Evolutionary conservation across 2,888 invertebrate species (phyloP).

Genomic region (Dexiosoma caninum): DNA sequence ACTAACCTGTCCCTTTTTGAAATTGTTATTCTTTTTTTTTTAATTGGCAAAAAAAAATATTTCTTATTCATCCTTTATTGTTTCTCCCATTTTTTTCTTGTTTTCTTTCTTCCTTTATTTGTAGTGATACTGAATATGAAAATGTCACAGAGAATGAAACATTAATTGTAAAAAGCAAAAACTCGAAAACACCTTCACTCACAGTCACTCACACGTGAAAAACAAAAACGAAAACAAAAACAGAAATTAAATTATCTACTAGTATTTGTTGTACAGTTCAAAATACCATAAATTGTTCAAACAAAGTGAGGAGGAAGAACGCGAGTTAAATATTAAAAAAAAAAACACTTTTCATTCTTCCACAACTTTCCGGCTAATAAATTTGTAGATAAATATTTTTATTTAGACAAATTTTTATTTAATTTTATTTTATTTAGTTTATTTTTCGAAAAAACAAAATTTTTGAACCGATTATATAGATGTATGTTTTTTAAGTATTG

Average conservation of each 20-base stretch:
- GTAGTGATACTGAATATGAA: slow-evolving; percentile 45
- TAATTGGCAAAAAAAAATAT: slow-evolving; percentile 10
- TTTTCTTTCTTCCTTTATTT: slow-evolving; percentile 31
- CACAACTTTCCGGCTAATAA: background rate
- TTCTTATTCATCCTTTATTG: slow-evolving; percentile 1
- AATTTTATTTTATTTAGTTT: too few species aligned
- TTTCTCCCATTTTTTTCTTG: background rate
- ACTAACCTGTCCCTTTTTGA: slow-evolving; percentile 13
- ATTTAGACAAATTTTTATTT: too few species aligned
- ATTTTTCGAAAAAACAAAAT: too few species aligned
- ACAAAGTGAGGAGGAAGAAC: background rate
- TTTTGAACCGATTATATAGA: too few species aligned
- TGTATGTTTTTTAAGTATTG: too few species aligned
- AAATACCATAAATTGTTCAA: background rate
- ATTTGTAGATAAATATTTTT: background rate
- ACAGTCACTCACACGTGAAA: background rate
- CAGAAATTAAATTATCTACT: background rate
- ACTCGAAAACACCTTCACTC: background rate
- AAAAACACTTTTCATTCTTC: background rate
- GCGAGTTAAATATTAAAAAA: too few species aligned
- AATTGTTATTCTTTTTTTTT: background rate
- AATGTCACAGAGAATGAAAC: slow-evolving; percentile 41
- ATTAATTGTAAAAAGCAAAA: slow-evolving; percentile 12
- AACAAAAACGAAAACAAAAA: background rate
- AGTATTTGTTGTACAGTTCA: slow-evolving; percentile 12